Base-by-base conservation (phyloP, 2,888 invertebrate genomes). In the Carabus problematicus region DNA sequence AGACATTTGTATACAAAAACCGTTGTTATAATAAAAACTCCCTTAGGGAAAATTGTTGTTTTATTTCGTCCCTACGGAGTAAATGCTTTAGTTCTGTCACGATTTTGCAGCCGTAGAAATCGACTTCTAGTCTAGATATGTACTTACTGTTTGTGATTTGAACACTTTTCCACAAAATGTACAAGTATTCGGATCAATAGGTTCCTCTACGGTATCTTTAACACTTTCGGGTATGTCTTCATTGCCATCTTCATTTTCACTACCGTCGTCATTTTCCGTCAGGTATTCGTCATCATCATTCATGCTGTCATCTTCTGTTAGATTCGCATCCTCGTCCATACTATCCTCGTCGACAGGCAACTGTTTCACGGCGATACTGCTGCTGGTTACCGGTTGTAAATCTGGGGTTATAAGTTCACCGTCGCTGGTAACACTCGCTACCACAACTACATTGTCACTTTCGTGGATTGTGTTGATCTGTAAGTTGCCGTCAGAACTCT, bases 271-370 rank as follows among this genome's bases (percentile, higher is more conserved):
- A 42, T 70, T 63, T 40, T 64, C 71, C 2, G 60, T 12, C 29
- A 45, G 7, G 39, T 19, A 8, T 45, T 67, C 70, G 18, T 70
- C 71, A 47, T 70, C 64, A 41, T 66, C 71, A 40, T 73, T 71
- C 52, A 70, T 71, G 64, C 45, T 69, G 12, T 67, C 71, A 40
- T 73, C 72, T 58, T 70, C 72, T 63, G 52, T 70, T 16, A 66
- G 67, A 66, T 70, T 71, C 45, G 64, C 70, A 49, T 72, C 74
- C 16, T 18, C 19, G 8, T 64, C 58, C 14, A 62, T 18, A 45
- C 70, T 67, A 40, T 69, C 63, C 6, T 8, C 45, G 39, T 60
- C 64, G 8, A 56, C 70, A 11, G 66, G 61, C 39, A 70, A 66
- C 14, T 49, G 8, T 4, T 56, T 39, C 56, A 56, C 56, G 18